phyloP scores from a whole-genome alignment of 2,797 vertebrate species.

The Hippocampus kuda region DNA sequence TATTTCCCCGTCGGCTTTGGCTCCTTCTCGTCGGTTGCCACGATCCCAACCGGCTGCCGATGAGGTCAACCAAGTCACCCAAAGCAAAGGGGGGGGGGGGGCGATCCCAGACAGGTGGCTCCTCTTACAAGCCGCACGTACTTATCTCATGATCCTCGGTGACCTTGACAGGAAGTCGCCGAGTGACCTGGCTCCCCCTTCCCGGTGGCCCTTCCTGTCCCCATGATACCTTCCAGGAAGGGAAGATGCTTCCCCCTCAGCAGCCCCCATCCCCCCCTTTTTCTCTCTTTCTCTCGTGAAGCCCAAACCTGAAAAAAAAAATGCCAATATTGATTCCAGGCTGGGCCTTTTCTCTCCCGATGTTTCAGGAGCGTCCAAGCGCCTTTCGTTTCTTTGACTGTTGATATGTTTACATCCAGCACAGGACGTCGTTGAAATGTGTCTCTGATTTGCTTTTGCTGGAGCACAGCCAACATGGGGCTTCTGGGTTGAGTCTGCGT shows the following conservation, averaged over 20 bases:
- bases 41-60: constrained; percentile 38
- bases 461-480: constrained; percentile 39
- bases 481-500: constrained; percentile 59
- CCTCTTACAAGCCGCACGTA: constrained; percentile 51
- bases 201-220: constrained; percentile 65
- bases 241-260: constrained; percentile 70
- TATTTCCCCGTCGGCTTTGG: not conserved
- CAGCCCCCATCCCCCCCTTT: constrained; percentile 62
- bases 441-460: constrained; percentile 44
- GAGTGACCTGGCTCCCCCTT: constrained; percentile 54
- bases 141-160: constrained; percentile 54
- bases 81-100: constrained; percentile 6
- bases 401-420: constrained; percentile 24
- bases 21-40: not conserved
- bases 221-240: constrained; percentile 68
- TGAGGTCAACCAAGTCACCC: constrained; percentile 23
- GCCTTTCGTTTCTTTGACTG: constrained; percentile 30
- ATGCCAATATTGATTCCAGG: constrained; percentile 79
- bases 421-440: constrained; percentile 15
- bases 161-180: constrained; percentile 59
- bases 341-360: constrained; percentile 25
- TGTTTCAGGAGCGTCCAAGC: constrained; percentile 23
- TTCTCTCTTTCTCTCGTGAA: constrained; percentile 30
- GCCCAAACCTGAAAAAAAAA: not conserved
- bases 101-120: constrained; percentile 56